Percentiles rank a stretch among this genome's conserved stretches.
Evolutionary conservation across 2,113 vertebrate genomes (phyloP).

Genomic region (Cryptoleucopteryx plumbea): DNA sequence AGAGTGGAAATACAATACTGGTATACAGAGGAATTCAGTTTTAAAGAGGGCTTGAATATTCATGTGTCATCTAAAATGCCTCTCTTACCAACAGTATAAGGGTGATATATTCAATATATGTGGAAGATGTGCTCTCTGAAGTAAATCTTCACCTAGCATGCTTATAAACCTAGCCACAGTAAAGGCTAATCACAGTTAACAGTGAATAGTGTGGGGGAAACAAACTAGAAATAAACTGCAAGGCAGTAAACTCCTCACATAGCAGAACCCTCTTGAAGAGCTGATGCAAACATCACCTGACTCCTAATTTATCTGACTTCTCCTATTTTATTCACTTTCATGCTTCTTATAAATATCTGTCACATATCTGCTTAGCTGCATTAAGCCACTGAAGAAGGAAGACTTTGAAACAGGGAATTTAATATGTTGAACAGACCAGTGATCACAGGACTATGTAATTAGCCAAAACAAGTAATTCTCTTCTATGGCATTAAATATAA

Average conservation of each 20-base stretch:
- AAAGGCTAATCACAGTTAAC: conserved; percentile 19
- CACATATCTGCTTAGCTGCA: conserved; percentile 48
- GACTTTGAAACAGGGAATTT: conserved; percentile 43
- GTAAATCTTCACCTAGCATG: background rate
- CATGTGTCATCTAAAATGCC: background rate
- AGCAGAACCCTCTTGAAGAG: conserved; percentile 12
- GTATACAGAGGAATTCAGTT: background rate
- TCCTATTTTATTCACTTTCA: conserved; percentile 65
- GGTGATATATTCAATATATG: background rate
- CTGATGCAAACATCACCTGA: conserved; percentile 25
- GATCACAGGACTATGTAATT: conserved; percentile 48
- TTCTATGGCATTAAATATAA: background rate
- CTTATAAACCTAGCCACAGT: conserved; percentile 1
- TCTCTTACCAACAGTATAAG: background rate
- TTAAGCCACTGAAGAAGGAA: conserved; percentile 22
- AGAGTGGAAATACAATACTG: background rate
- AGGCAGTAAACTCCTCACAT: conserved; percentile 1
- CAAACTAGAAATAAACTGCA: conserved; percentile 27
- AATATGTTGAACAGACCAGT: conserved; percentile 33
- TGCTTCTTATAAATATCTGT: conserved; percentile 55
- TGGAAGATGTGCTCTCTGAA: background rate
- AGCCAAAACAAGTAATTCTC: conserved; percentile 41
- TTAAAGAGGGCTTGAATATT: background rate
- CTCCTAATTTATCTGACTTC: conserved; percentile 62
- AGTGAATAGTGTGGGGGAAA: background rate